A percentile compares a stretch with the other conserved stretches of the same genome.
phyloP scores from a whole-genome alignment of 2,113 vertebrate species.

The Smithornis capensis region DNA sequence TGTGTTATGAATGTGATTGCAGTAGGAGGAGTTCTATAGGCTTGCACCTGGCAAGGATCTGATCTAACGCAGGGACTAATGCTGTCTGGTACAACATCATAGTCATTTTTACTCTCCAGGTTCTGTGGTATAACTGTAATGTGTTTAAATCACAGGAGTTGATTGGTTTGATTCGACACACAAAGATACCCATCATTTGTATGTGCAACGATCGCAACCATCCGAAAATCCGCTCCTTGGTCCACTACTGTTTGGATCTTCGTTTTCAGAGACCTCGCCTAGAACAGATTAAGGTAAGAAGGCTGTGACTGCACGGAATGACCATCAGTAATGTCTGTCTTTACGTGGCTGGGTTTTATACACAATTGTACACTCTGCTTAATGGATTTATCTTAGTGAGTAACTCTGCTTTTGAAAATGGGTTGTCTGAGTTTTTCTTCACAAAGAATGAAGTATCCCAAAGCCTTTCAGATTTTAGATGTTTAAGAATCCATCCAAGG shows the following conservation, averaged over 20 bases:
- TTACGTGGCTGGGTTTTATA: neutral
- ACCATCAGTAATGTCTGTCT: neutral
- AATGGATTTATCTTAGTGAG: neutral
- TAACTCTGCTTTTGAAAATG: neutral
- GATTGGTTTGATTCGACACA: slow-evolving; percentile 87
- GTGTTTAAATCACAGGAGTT: slow-evolving; percentile 80
- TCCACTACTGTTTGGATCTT: slow-evolving; percentile 95
- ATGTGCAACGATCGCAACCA: slow-evolving; percentile 99
- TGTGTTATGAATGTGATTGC: neutral
- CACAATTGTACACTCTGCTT: neutral
- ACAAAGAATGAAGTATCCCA: neutral
- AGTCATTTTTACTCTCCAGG: neutral
- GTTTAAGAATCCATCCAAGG: neutral
- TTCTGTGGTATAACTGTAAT: neutral
- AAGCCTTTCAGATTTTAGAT: neutral
- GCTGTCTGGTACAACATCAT: neutral
- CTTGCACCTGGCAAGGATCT: neutral
- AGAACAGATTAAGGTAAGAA: slow-evolving; percentile 93
- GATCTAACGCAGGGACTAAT: neutral
- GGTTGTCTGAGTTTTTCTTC: neutral
- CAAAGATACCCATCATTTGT: slow-evolving; percentile 96
- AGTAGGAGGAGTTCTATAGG: neutral
- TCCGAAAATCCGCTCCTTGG: slow-evolving; percentile 90
- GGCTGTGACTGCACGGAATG: neutral
- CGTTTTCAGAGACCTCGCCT: slow-evolving; percentile 93